phyloP scores from a whole-genome alignment of 2,888 invertebrate genomes.

The Yponomeuta malinellus region DNA sequence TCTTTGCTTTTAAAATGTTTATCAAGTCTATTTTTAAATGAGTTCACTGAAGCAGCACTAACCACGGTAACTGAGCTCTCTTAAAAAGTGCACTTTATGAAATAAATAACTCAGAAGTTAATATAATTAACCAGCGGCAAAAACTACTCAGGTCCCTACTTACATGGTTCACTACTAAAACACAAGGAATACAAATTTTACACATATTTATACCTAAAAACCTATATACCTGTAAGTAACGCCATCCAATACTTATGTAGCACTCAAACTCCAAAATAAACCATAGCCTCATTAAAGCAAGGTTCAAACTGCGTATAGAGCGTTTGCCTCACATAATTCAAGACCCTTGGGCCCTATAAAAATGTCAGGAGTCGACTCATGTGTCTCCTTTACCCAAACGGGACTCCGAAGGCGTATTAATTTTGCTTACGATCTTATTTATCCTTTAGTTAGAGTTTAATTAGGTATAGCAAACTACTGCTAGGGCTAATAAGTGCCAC shows the following conservation, averaged over 20 bases:
- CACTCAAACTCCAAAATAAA: neutral
- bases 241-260: neutral
- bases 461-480: neutral
- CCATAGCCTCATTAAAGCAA: neutral
- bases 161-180: no score
- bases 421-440: neutral
- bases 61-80: no score
- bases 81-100: no score
- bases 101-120: no score
- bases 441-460: neutral
- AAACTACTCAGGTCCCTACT: no score
- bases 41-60: no score
- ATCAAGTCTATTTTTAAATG: no score
- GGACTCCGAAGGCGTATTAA: neutral
- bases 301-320: neutral
- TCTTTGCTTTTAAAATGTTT: no score
- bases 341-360: neutral
- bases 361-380: neutral
- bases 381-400: slow-evolving; percentile 5
- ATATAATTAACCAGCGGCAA: no score
- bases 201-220: no score
- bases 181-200: no score
- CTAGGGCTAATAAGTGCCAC: neutral
- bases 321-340: neutral
- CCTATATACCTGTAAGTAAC: no score